Conservation (phyloP, 2,797 vertebrate species). For the Lycodopsis pacificus region DNA sequence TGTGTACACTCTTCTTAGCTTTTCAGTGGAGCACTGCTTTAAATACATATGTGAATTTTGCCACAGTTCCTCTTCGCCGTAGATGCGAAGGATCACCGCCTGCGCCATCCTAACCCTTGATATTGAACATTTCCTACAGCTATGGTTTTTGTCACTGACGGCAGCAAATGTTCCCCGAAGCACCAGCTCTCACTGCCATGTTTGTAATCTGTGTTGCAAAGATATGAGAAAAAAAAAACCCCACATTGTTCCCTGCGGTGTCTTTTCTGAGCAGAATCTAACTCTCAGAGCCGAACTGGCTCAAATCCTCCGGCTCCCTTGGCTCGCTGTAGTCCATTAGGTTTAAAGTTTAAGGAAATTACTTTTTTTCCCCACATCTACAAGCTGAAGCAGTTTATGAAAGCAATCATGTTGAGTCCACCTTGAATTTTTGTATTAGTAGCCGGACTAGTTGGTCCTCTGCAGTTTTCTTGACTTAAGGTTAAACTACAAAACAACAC, state of each 20-base stretch:
- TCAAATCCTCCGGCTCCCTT: constrained; percentile 47
- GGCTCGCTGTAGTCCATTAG: constrained; percentile 50
- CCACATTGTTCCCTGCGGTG: constrained; percentile 55
- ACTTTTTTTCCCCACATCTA: constrained; percentile 12
- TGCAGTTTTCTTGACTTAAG: constrained; percentile 10
- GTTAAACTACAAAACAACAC: constrained; percentile 27
- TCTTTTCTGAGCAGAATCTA: constrained; percentile 55
- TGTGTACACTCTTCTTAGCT: neutral
- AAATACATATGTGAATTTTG: constrained; percentile 20
- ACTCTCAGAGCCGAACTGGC: constrained; percentile 55
- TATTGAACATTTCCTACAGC: constrained; percentile 41
- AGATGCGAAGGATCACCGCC: constrained; percentile 20
- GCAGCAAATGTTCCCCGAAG: constrained; percentile 54
- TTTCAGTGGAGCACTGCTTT: constrained; percentile 7
- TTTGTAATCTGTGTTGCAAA: constrained; percentile 73
- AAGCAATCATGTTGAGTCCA: constrained; percentile 28
- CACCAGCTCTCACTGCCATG: constrained; percentile 60
- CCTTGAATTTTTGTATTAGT: constrained; percentile 1
- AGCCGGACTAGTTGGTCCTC: constrained; percentile 19
- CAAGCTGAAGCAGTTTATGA: constrained; percentile 28
- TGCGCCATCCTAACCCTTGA: constrained; percentile 27
- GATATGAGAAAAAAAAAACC: constrained; percentile 66
- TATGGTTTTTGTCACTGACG: constrained; percentile 38
- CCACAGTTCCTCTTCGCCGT: constrained; percentile 10
- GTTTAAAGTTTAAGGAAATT: constrained; percentile 52